Evolutionary conservation across 2,888 invertebrate species (phyloP), one percentile per base, ranked within the genome.

Genomic region (Camptogramma bilineatum): DNA sequence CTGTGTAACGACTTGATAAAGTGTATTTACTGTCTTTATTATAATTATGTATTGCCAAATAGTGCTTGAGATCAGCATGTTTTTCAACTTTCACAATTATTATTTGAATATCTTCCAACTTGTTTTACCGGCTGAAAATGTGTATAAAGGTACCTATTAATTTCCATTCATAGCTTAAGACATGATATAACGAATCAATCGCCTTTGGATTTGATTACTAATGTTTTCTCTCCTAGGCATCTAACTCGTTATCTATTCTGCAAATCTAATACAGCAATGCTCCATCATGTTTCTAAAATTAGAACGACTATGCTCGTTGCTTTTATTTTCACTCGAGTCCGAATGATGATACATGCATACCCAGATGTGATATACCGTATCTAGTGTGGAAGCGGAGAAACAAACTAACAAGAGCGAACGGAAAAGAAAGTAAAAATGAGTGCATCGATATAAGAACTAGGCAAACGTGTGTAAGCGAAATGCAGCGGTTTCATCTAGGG

Each of bases 361-460:
- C 67, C 73, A 70, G 65, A 55, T 60, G 61, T 61, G 57, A 61
- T 69, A 62, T 54, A 59, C 62, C 61, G 61, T 53, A 68, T 52
- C 66, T 70, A 71, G 69, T 74, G 69, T 77, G 70, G 74, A 79
- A 78, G 78, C 73, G 76, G 76, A 77, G 78, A 80, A 83, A 82
- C 81, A 82, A 87, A 84, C 80, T 74, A 83, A 86, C 76, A 91
- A 91, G 88, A 90, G 91, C 89, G 91, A 91, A 88, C 85, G 89
- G 89, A 90, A 90, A 90, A 88, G 93, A 93, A 92, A 93, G 93
- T 92, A 93, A 93, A 91, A 92, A 91, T 91, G 88, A 90, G 87
- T 86, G 85, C 90, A 89, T 83, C 80, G 86, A 84, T 87, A 89
- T 84, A 87, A 88, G 88, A 91, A 88, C 85, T 87, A 88, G 87